Conservation (phyloP, 2,888 invertebrate species). For the Ypsolopha scabrella region DNA sequence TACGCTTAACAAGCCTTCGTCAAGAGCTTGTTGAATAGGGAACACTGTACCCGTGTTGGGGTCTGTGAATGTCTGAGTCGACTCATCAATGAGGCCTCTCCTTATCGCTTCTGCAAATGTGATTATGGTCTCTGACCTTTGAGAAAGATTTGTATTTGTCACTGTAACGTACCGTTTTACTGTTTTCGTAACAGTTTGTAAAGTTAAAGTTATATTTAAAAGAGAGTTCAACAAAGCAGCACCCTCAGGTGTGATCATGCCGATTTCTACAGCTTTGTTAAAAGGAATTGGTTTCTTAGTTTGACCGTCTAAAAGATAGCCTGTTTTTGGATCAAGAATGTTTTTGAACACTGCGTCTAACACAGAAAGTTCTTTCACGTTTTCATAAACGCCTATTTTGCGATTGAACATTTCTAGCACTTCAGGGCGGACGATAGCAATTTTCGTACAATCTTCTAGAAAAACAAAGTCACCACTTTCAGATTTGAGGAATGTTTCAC, state of each 20-base stretch:
- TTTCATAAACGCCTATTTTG: slow-evolving; percentile 83
- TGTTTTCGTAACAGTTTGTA: slow-evolving; percentile 88
- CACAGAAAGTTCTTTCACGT: slow-evolving; percentile 82
- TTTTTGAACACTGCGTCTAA: slow-evolving; percentile 90
- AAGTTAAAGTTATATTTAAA: slow-evolving; percentile 88
- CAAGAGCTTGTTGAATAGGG: slow-evolving; percentile 82
- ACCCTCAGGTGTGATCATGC: slow-evolving; percentile 88
- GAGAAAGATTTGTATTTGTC: slow-evolving; percentile 72
- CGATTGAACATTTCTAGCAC: slow-evolving; percentile 87
- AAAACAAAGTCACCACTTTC: slow-evolving; percentile 81
- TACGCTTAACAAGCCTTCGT: slow-evolving; percentile 77
- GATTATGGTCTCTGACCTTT: slow-evolving; percentile 71
- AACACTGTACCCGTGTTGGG: slow-evolving; percentile 79
- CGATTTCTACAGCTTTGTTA: slow-evolving; percentile 87
- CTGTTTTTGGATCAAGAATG: slow-evolving; percentile 89
- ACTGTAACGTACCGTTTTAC: slow-evolving; percentile 86
- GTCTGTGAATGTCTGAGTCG: slow-evolving; percentile 80
- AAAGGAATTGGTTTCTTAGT: slow-evolving; percentile 81
- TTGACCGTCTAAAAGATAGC: slow-evolving; percentile 83
- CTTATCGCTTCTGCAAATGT: slow-evolving; percentile 84
- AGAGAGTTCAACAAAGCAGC: slow-evolving; percentile 88
- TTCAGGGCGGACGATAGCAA: slow-evolving; percentile 84
- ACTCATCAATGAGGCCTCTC: slow-evolving; percentile 84
- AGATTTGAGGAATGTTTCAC: slow-evolving; percentile 79
- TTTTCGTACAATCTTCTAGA: slow-evolving; percentile 83